Base-by-base conservation (phyloP, 2,888 invertebrate genomes). In the Chloroclystis v-ata region DNA sequence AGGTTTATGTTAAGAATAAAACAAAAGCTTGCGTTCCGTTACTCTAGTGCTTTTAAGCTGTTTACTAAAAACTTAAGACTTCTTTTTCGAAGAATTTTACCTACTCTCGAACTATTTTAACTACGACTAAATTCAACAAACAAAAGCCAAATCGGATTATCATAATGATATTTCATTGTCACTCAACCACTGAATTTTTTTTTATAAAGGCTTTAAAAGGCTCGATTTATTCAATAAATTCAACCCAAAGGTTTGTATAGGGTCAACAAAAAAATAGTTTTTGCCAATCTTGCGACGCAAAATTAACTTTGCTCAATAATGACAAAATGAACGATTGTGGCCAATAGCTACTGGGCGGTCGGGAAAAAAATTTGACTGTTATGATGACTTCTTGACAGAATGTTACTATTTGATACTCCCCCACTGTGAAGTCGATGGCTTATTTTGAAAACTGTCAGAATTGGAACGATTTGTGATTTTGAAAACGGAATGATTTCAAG, bases 271-370 rank as follows among this genome's bases (percentile, higher is more conserved):
- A 20, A 20, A 20, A 4, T 20, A 20, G 20, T 5, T 20, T 20
- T 20, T 20, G n/a, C n/a, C n/a, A n/a, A n/a, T n/a, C n/a, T n/a
- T n/a, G 20, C 20, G 20, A 20, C 20, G 20, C 45, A 66, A 77
- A 77, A 75, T 75, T 78, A 75, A 76, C 69, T 74, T 77, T 75
- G 77, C 66, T 69, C 75, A 78, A 78, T 80, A 74, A 75, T 62
- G 59, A 78, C 78, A 79, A 77, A 64, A 54, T 30, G 14, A 64
- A 57, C 68, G 76, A 20, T 20, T 20, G 20, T 5, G 5, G 20
- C 20, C 20, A 20, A 76, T 72, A 69, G 57, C 82, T 82, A 80
- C 82, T 73, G 80, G 83, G 83, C 80, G 83, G 83, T 77, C 83
- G 54, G 57, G 61, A 65, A 63, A 68, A 59, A 59, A 50, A 1